These are phyloP conservation scores for Pomphorhynchus laevis DNA, from an alignment of 1,140 invertebrate genomes.

Conservation along the genomic window DNA sequence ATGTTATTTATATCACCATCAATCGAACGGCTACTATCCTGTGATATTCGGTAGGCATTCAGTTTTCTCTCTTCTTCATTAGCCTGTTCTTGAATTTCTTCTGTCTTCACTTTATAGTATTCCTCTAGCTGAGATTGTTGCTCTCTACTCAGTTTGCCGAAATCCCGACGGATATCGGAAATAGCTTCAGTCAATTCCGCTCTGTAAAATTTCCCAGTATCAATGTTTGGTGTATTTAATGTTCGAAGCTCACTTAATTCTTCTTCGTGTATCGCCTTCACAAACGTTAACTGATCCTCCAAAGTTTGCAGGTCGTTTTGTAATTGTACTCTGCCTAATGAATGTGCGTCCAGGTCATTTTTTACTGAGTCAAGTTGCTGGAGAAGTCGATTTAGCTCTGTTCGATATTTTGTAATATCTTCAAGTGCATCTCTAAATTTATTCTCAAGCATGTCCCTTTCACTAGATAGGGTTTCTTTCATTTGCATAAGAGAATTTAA, in stretches of 20 bases:
- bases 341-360: conserved; percentile 7
- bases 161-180: conserved; percentile 6
- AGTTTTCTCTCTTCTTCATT: conserved; percentile 1
- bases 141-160: conserved; percentile 5
- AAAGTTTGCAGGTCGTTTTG: conserved; percentile 10
- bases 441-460: neutral
- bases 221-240: conserved; percentile 5
- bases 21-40: no score
- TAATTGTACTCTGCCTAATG: conserved; percentile 3
- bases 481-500: conserved; percentile 1
- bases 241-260: conserved; percentile 3
- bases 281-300: conserved; percentile 7
- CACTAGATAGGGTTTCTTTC: conserved; percentile 1
- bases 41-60: neutral
- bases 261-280: conserved; percentile 9
- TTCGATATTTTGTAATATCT: conserved; percentile 5
- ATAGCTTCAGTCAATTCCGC: conserved; percentile 6
- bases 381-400: conserved; percentile 2
- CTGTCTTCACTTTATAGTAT: conserved; percentile 8
- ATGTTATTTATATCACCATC: no score
- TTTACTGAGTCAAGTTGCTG: conserved; percentile 6
- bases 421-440: conserved; percentile 2
- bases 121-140: conserved; percentile 8
- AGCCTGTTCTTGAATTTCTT: conserved; percentile 4
- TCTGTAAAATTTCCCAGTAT: no score